Percentiles rank a stretch among this genome's conserved stretches.
phyloP scores from a whole-genome alignment of 2,797 vertebrate genomes.

The Chaetodon trifasciatus region DNA sequence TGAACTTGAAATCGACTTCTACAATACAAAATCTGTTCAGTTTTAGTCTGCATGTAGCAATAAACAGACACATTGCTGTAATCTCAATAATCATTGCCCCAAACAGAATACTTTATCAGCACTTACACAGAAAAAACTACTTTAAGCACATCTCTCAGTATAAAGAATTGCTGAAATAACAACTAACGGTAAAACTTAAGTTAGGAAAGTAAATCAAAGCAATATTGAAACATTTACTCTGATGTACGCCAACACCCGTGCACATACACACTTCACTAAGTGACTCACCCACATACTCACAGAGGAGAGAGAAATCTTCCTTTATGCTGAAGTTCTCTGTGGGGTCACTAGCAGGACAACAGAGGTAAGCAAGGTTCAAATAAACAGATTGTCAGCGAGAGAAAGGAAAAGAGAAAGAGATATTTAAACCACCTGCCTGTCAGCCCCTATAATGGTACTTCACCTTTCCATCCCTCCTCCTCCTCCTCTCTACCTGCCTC shows the following conservation, averaged over 20 bases:
- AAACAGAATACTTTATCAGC: constrained; percentile 34
- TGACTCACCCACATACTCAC: constrained; percentile 10
- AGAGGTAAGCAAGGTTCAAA: constrained; percentile 15
- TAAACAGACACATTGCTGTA: constrained; percentile 9
- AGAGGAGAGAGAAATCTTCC: neutral
- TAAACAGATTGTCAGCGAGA: constrained; percentile 13
- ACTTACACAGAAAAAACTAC: constrained; percentile 1
- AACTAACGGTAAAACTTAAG: neutral
- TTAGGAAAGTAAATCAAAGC: constrained; percentile 4
- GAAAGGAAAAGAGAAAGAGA: neutral
- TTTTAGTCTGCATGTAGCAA: neutral
- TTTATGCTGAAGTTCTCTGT: neutral
- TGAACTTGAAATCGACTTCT: constrained; percentile 17
- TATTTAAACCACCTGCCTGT: constrained; percentile 37
- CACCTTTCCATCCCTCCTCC: constrained; percentile 31
- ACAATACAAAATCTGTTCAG: neutral
- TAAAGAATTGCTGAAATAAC: constrained; percentile 12
- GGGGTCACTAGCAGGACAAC: constrained; percentile 16
- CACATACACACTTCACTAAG: neutral
- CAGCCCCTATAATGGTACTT: constrained; percentile 29
- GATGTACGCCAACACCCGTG: neutral
- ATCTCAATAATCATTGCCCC: constrained; percentile 7
- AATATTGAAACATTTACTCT: constrained; percentile 22
- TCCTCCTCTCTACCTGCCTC: constrained; percentile 53
- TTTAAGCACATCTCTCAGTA: neutral